Evolutionary conservation across 2,797 vertebrate species (phyloP).

Genomic region (Melanogrammus aeglefinus): DNA sequence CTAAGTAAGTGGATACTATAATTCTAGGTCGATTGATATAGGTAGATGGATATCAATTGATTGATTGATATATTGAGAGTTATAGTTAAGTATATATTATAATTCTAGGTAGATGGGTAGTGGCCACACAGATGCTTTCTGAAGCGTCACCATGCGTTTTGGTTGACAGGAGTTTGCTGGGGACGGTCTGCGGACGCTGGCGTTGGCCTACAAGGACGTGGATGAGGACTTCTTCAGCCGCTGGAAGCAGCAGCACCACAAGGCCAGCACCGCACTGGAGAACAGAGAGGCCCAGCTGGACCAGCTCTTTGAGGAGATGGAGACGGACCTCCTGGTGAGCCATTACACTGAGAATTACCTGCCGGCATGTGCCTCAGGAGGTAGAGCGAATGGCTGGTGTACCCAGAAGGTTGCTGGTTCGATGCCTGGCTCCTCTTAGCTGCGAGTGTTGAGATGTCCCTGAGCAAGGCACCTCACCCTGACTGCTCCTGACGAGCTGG

Average conservation of each 20-base stretch:
- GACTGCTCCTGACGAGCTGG: no score
- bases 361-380: no score
- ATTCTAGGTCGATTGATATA: not conserved
- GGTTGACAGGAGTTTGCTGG: slow-evolving; percentile 86
- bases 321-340: slow-evolving; percentile 84
- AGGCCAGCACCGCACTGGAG: slow-evolving; percentile 80
- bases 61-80: not conserved
- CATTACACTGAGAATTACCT: not conserved
- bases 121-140: no score
- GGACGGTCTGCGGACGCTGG: slow-evolving; percentile 88
- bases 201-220: slow-evolving; percentile 85
- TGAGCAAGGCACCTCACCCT: no score
- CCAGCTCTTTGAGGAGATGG: slow-evolving; percentile 86
- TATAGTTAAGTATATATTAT: not conserved
- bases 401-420: no score
- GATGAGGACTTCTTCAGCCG: slow-evolving; percentile 77
- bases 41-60: not conserved
- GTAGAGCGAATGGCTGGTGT: no score
- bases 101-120: not conserved
- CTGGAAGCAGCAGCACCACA: slow-evolving; percentile 83
- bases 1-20: not conserved
- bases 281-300: slow-evolving; percentile 80
- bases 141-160: slow-evolving; percentile 12
- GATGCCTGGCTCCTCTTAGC: no score
- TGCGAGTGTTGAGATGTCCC: no score